Percentiles rank a stretch among this genome's conserved stretches.
Conservation (phyloP, 2,797 vertebrate species). For the Ctenosaura bakeri region DNA sequence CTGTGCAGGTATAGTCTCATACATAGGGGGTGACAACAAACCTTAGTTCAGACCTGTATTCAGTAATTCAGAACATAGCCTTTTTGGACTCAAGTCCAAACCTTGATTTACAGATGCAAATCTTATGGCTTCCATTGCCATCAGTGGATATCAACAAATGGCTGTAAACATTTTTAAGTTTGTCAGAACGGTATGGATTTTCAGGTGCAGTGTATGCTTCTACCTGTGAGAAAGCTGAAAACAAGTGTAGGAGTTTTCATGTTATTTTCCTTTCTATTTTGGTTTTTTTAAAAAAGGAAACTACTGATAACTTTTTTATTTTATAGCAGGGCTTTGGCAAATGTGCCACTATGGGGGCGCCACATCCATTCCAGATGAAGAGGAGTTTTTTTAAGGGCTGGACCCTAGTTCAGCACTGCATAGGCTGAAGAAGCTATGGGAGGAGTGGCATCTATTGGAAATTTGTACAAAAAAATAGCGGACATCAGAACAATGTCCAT, state of each 20-base stretch:
- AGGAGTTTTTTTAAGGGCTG: too few relatives aligned
- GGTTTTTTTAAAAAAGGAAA: neutral
- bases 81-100: neutral
- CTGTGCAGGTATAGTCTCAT: neutral
- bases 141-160: neutral
- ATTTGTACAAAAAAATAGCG: too few relatives aligned
- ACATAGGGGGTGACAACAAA: neutral
- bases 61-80: neutral
- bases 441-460: too few relatives aligned
- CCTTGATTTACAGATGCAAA: neutral
- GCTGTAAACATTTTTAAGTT: neutral
- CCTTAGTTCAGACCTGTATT: too few relatives aligned
- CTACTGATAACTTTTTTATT: neutral
- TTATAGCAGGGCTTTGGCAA: neutral
- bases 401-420: too few relatives aligned
- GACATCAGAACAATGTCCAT: too few relatives aligned
- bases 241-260: neutral
- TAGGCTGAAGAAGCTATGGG: too few relatives aligned
- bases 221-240: neutral
- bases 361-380: too few relatives aligned
- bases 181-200: neutral
- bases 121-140: neutral
- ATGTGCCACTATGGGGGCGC: neutral
- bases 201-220: neutral
- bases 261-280: neutral